Evolutionary conservation across 2,888 invertebrate species (phyloP).

Genomic region (Disparrhopalites patrizii): DNA sequence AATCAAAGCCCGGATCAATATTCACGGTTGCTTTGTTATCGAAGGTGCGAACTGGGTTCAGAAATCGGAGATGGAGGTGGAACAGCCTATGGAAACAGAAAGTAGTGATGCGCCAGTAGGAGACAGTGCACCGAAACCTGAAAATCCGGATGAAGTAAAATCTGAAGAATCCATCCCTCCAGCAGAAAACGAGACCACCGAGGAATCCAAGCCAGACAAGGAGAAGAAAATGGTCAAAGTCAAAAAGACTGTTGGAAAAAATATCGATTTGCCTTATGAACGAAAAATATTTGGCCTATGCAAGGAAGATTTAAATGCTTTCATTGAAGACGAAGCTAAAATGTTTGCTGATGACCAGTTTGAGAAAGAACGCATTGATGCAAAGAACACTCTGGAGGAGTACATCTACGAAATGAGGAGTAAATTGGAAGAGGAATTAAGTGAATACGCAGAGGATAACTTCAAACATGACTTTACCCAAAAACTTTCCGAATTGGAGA

Average conservation of each 20-base stretch:
- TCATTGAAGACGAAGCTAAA: conserved; percentile 59
- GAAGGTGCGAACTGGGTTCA: conserved; percentile 56
- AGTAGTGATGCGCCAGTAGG: conserved; percentile 30
- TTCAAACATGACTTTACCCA: conserved; percentile 63
- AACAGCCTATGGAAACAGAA: conserved; percentile 49
- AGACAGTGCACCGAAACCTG: conserved; percentile 29
- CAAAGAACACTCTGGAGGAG: conserved; percentile 95
- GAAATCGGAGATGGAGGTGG: conserved; percentile 60
- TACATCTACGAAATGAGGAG: conserved; percentile 95
- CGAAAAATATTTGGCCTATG: conserved; percentile 22
- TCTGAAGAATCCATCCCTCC: conserved; percentile 58
- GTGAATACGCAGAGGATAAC: conserved; percentile 68
- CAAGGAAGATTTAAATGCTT: conserved; percentile 7
- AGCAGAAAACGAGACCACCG: conserved; percentile 18
- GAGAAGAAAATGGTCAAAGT: conserved; percentile 50
- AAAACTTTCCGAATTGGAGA: conserved; percentile 78
- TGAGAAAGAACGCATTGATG: conserved; percentile 92
- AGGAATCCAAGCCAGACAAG: conserved; percentile 25
- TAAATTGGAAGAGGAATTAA: conserved; percentile 74
- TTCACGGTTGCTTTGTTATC: conserved; percentile 74
- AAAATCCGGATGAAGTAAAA: conserved; percentile 34
- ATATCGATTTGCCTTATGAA: conserved; percentile 20
- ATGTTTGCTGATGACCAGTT: conserved; percentile 82
- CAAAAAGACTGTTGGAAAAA: conserved; percentile 53
- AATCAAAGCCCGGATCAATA: conserved; percentile 89